Conservation (phyloP, 2,888 invertebrate genomes). For the Apocheima hispidaria region DNA sequence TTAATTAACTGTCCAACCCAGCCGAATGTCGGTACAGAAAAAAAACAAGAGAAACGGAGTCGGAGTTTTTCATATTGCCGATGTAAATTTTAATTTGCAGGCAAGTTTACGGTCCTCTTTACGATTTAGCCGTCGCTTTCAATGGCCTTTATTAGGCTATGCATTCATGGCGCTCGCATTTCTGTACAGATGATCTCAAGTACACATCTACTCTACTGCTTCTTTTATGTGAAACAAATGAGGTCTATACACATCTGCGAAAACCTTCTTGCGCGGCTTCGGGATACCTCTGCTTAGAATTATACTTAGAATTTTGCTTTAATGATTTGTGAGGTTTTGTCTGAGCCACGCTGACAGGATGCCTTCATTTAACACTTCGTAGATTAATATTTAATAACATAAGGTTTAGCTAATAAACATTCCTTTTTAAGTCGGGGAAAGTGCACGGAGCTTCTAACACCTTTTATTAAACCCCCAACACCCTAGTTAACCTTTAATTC, state of each 20-base stretch:
- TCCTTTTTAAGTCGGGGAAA: slow-evolving; percentile 42
- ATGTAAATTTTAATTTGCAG: slow-evolving; percentile 85
- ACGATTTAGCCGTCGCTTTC: slow-evolving; percentile 80
- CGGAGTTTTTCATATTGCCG: slow-evolving; percentile 82
- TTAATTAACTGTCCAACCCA: slow-evolving; percentile 82
- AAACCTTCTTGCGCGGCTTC: slow-evolving; percentile 8
- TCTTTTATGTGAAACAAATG: slow-evolving; percentile 27
- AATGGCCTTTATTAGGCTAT: slow-evolving; percentile 79
- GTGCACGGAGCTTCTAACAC: slow-evolving; percentile 42
- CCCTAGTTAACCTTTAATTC: slow-evolving; percentile 48
- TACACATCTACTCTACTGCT: slow-evolving; percentile 6
- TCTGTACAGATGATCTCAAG: slow-evolving; percentile 58
- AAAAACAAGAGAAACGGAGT: slow-evolving; percentile 74
- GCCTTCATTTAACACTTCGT: slow-evolving; percentile 32
- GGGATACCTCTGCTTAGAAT: slow-evolving; percentile 7
- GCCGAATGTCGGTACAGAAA: slow-evolving; percentile 73
- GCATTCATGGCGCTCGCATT: slow-evolving; percentile 70
- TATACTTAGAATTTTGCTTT: slow-evolving; percentile 1
- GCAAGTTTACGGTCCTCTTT: slow-evolving; percentile 83
- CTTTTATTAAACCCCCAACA: slow-evolving; percentile 47
- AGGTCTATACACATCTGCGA: not conserved
- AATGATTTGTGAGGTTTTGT: slow-evolving; percentile 24
- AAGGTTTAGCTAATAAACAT: slow-evolving; percentile 34
- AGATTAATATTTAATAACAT: slow-evolving; percentile 44
- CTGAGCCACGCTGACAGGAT: slow-evolving; percentile 12